Percentiles rank a stretch among this genome's conserved stretches.
These are phyloP conservation scores for Schizopygopsis malacanthus DNA, from an alignment of 2,797 vertebrate species.

Conservation along the genomic window DNA sequence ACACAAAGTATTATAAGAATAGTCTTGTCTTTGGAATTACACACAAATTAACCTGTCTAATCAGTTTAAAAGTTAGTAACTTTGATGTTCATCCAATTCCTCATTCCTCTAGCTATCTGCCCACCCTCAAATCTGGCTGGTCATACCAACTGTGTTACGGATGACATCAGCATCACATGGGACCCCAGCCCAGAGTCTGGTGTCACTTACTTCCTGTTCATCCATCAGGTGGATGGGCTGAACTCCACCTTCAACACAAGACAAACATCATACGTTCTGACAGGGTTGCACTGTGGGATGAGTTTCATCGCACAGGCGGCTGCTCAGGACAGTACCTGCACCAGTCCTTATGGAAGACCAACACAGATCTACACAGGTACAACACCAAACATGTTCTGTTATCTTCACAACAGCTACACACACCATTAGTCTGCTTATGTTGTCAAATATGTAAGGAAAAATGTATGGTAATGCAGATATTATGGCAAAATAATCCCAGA, in stretches of 20 bases:
- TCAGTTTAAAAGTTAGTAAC: background rate
- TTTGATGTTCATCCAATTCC: background rate
- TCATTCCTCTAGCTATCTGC: constrained; percentile 72
- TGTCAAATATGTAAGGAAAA: background rate
- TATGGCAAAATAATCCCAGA: background rate
- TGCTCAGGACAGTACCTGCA: constrained; percentile 70
- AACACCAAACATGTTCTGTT: background rate
- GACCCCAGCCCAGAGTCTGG: constrained; percentile 60
- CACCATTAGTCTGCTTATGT: background rate
- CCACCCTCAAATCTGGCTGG: constrained; percentile 69
- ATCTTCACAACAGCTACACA: background rate
- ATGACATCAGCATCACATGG: constrained; percentile 75
- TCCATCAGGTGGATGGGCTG: constrained; percentile 47
- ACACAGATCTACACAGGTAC: constrained; percentile 72
- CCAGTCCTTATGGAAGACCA: constrained; percentile 65
- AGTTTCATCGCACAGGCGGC: constrained; percentile 61
- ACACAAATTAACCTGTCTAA: background rate
- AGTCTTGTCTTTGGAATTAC: background rate
- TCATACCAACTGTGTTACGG: constrained; percentile 67
- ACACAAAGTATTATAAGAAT: background rate
- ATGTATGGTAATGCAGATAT: background rate
- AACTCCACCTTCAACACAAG: constrained; percentile 55
- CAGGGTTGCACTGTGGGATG: constrained; percentile 69
- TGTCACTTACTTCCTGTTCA: constrained; percentile 66
- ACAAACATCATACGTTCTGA: constrained; percentile 60